phyloP scores from a whole-genome alignment of 1,140 invertebrate genomes.

The Holcopasites calliopsidis region DNA sequence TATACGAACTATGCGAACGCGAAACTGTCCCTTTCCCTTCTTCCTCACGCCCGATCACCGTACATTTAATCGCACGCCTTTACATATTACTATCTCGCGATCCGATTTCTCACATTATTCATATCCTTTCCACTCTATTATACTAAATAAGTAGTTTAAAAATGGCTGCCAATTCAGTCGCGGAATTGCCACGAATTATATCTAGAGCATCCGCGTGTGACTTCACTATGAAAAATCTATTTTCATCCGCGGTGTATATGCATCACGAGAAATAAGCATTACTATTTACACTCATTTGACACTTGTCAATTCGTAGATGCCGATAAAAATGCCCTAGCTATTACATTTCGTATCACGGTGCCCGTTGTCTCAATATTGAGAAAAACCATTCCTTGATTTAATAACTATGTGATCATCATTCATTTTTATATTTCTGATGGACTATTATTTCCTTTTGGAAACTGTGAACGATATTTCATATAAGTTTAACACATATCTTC shows the following conservation, averaged over 20 bases:
- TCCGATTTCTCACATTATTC: conserved; percentile 51
- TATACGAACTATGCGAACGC: background rate
- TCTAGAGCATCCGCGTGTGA: conserved; percentile 31
- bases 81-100: conserved; percentile 43
- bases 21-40: background rate
- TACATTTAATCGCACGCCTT: conserved; percentile 51
- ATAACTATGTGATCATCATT: background rate
- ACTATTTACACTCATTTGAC: conserved; percentile 35
- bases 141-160: conserved; percentile 71
- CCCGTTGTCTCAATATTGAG: background rate
- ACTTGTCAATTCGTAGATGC: conserved; percentile 11
- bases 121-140: conserved; percentile 58
- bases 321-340: background rate
- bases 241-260: conserved; percentile 28
- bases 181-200: conserved; percentile 54
- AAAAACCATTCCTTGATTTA: background rate
- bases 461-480: background rate
- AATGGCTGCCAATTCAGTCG: conserved; percentile 69
- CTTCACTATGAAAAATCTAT: conserved; percentile 9
- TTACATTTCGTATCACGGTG: background rate
- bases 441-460: conserved; percentile 4
- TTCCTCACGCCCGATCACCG: conserved; percentile 41
- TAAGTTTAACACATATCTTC: background rate
- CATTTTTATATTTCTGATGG: background rate
- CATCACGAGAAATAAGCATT: conserved; percentile 24